Evolutionary conservation across 2,797 vertebrate genomes (phyloP), one percentile per base, ranked within the genome.

Genomic region (Sebastolobus altivelis): DNA sequence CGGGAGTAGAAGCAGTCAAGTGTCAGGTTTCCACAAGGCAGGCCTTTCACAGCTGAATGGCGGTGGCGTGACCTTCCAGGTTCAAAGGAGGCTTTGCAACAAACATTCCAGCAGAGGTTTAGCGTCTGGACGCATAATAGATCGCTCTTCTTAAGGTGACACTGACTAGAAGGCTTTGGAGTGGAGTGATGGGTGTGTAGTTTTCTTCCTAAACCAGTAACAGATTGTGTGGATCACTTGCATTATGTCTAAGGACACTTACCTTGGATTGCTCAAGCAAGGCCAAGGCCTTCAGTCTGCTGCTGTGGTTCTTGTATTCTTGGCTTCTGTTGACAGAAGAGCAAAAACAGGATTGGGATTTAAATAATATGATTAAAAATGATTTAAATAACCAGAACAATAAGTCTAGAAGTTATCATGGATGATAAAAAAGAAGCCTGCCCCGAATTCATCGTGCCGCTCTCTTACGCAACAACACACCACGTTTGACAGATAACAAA

Each of bases 191-290:
- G 31, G 29, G 6, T 58, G 6, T 14, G 6, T 11, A 8, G 11
- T 49, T 73, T 58, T 75, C 11, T 55, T n/a, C 22, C 55, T 18
- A 22, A 72, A 52, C n/a, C 27, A 58, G 14, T 58, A 37, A 49
- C 66, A 78, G 29, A 75, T 13, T 65, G 13, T 77, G 73, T 35
- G 33, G 18, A 70, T 56, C 8, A 59, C 59, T 75, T 61, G 43
- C 18, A 75, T 61, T 61, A 49, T 20, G 62, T 75, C 20, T 62
- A 6, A 70, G 35, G 35, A 88, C 49, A 88, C 92, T 77, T 90
- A 96, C 95, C 92, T 91, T 72, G 79, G 92, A 91, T 90, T 91
- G 92, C 93, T 94, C 90, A 95, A 90, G 93, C 92, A 89, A 92
- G 87, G 83, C 89, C 88, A 85, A 91, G 84, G 90, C 82, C 87